These are phyloP conservation scores for Lanius collurio DNA, from an alignment of 2,113 vertebrate genomes.

Conservation along the genomic window DNA sequence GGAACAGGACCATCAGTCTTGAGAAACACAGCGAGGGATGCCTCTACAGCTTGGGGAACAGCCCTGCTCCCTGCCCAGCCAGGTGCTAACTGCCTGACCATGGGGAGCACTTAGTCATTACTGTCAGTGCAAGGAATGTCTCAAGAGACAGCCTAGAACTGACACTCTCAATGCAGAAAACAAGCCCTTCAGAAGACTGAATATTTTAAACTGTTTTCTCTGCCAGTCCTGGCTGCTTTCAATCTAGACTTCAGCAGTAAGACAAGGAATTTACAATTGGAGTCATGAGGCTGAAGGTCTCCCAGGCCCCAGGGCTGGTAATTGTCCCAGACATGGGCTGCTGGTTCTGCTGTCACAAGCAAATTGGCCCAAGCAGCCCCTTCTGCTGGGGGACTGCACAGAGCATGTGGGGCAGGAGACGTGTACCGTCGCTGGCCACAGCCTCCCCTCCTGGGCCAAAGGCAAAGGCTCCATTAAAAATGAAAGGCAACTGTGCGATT, in stretches of 20 bases:
- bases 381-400: background rate
- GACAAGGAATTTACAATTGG: background rate
- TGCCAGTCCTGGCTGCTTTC: background rate
- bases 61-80: background rate
- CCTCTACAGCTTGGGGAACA: background rate
- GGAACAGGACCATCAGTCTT: background rate
- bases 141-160: background rate
- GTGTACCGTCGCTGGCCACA: background rate
- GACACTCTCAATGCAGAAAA: background rate
- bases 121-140: rapidly evolving
- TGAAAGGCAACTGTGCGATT: background rate
- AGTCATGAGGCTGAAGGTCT: conserved; percentile 14
- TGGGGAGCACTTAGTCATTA: background rate
- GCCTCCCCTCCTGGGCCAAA: background rate
- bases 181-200: background rate
- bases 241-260: background rate
- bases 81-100: background rate
- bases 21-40: background rate
- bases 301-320: background rate
- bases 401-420: background rate
- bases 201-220: background rate
- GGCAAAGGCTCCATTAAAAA: conserved; percentile 9
- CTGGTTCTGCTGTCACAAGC: background rate
- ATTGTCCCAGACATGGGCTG: background rate
- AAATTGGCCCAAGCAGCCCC: background rate